phyloP scores from a whole-genome alignment of 2,113 vertebrate genomes.

The Alaudala cheleensis region DNA sequence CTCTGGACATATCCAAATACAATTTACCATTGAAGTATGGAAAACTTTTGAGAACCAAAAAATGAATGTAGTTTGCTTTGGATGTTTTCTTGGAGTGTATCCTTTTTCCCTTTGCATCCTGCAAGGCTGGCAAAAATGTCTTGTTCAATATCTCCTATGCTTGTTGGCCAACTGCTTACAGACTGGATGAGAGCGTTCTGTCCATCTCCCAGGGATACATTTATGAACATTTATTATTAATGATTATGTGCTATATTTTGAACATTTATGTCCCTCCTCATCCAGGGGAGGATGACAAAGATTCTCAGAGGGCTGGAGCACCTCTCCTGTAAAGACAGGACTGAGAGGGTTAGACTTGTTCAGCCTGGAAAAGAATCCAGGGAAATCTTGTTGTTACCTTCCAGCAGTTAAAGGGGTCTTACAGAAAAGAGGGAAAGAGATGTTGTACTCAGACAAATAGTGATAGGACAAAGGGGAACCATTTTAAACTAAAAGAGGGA shows the following conservation, averaged over 20 bases:
- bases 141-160: background rate
- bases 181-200: background rate
- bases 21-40: background rate
- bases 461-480: no score
- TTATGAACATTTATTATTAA: background rate
- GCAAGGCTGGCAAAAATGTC: slow-evolving; percentile 15
- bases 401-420: background rate
- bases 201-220: background rate
- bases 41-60: background rate
- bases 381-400: background rate
- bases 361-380: background rate
- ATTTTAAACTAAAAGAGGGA: background rate
- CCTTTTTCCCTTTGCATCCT: background rate
- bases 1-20: background rate
- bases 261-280: background rate
- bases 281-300: background rate
- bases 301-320: background rate
- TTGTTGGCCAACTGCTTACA: background rate
- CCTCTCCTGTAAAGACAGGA: background rate
- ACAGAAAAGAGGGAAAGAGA: background rate
- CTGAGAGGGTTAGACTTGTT: background rate
- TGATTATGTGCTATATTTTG: background rate
- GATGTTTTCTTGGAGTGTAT: background rate
- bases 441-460: background rate
- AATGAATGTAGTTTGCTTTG: background rate